These are phyloP conservation scores for Eupithecia tripunctaria DNA, from an alignment of 2,888 invertebrate species.

Conservation along the genomic window DNA sequence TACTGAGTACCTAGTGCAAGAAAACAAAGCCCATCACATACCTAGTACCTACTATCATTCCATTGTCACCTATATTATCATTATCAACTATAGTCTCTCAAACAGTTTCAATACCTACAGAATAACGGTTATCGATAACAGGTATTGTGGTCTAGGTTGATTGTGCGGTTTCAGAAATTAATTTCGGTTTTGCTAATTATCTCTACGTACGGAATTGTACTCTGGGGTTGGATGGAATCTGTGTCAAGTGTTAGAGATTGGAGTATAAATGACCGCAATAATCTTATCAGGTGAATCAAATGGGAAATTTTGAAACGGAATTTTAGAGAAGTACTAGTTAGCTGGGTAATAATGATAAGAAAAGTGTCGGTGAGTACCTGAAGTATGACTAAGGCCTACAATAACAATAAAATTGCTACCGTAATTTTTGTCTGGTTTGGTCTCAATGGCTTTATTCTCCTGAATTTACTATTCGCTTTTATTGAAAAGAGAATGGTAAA, in stretches of 20 bases:
- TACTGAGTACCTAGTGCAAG: background rate
- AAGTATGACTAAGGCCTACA: background rate
- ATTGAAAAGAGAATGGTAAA: too few species aligned
- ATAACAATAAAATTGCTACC: constrained; percentile 5
- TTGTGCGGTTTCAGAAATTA: constrained; percentile 40
- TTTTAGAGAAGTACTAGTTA: background rate
- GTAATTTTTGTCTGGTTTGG: background rate
- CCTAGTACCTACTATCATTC: background rate
- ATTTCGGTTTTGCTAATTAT: constrained; percentile 33
- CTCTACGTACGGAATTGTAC: constrained; percentile 9
- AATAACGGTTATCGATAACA: constrained; percentile 5
- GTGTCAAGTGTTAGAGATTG: constrained; percentile 3
- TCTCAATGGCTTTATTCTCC: background rate
- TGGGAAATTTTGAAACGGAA: constrained; percentile 1
- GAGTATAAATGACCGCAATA: background rate
- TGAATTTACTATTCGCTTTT: background rate
- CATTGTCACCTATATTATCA: background rate
- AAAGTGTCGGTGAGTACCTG: background rate
- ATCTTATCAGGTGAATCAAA: constrained; percentile 1
- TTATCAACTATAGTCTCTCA: background rate
- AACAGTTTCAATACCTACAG: background rate
- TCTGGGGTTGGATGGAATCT: constrained; percentile 20
- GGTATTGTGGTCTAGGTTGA: constrained; percentile 33
- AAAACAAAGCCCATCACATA: background rate
- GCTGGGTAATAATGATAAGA: constrained; percentile 11